Conservation (phyloP, 2,113 vertebrate species). For the Spizaetus ornatus region DNA sequence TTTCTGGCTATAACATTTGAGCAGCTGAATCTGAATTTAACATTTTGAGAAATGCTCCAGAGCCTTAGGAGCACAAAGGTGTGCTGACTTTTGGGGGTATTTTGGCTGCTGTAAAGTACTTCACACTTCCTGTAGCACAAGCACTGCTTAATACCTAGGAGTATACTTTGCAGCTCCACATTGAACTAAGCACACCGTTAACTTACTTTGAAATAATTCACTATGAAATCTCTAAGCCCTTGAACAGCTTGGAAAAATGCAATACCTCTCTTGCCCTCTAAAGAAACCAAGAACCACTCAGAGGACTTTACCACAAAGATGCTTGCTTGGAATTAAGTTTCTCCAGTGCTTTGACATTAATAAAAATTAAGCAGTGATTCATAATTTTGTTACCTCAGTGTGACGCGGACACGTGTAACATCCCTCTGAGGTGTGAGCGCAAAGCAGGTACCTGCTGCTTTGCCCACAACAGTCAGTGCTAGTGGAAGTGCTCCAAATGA, state of each 20-base stretch:
- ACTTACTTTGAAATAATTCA: background rate
- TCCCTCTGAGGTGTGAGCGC: background rate
- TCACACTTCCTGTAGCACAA: background rate
- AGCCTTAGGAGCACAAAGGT: background rate
- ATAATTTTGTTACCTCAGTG: background rate
- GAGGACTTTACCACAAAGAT: background rate
- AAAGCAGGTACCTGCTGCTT: background rate
- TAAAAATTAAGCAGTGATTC: background rate
- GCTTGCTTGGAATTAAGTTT: background rate
- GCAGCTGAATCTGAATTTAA: background rate
- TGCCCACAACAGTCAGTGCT: background rate
- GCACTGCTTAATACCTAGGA: background rate
- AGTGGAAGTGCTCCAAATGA: background rate
- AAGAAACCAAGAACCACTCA: background rate
- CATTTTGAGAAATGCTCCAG: background rate
- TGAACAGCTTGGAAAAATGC: background rate
- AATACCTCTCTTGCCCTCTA: background rate
- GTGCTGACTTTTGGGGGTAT: background rate
- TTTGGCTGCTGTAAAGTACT: background rate
- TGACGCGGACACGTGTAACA: fast-evolving
- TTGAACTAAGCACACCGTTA: background rate
- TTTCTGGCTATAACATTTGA: background rate
- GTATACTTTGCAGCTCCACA: background rate
- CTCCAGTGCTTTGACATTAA: background rate
- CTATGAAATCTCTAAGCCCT: background rate